Evolutionary conservation across 2,797 vertebrate genomes (phyloP), one percentile per base, ranked within the genome.

Genomic region (Setipinna tenuifilis): DNA sequence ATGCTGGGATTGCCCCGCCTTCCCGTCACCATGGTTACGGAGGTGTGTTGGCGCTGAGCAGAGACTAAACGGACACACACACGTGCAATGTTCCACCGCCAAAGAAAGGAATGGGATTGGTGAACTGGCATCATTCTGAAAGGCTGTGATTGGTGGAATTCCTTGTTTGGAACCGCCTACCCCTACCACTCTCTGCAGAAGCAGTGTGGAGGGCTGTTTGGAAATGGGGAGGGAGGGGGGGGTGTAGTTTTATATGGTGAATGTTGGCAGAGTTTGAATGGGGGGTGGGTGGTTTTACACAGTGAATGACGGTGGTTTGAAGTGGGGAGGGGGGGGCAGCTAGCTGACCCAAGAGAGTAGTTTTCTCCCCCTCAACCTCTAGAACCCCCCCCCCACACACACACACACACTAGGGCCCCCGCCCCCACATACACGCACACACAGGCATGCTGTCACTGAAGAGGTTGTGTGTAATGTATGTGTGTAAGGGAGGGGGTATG

Each of bases 301-400:
- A 4, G 68, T 16, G 71, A 78, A 78, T 78, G 71, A 41, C 44
- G 19, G 84, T 62, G 48, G 57, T n/a, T 84, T 65, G 23, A 81
- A 31, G 21, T 71, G 85, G 78, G 44, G 50, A 7, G 7, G 44
- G 50, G 50, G 7, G 50, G 3, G 50, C 14, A 14, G 68, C 75
- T 81, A 84, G 78, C 81, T 85, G 75, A 81, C n/a, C 83, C 68
- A 58, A 61, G 25, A 83, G 54, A 16, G 50, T 78, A 35, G 16
- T 78, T 44, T 35, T 19, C 9, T 44, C 7, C 6, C 68, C 62
- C 28, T 10, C 23, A 12, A 28, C 28, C 28, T 7, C 16, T 68
- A 25, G 2, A 35, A 35, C 28, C 28, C 65, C 14, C 65, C 12
- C n/a, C n/a, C n/a, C 61, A 10, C 61, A 21, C 61, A 65, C 23